Evolutionary conservation across 2,113 vertebrate species (phyloP), one percentile per base, ranked within the genome.

Genomic region (Panthera uncia): DNA sequence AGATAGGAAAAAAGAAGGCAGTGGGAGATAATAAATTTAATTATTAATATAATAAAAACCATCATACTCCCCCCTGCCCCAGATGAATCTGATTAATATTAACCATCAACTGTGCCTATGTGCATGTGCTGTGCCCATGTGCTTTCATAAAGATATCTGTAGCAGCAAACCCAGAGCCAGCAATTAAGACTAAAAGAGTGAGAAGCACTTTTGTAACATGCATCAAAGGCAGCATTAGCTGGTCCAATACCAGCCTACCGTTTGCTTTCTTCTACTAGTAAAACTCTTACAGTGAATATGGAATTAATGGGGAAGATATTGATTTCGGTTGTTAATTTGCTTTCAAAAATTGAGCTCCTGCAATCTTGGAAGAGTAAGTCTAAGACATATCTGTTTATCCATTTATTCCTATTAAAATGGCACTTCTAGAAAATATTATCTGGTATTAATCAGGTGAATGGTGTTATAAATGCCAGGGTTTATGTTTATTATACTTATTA

Each of bases 401-500:
- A 98, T 98, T 99, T 98, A 97, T 99, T 98, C 98, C 97, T 98
- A 95, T 98, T 96, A 98, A 98, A 98, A 97, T 98, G 97, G 91
- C 98, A 98, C 98, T 97, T 98, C 97, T 96, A 78, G 98, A 98
- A 98, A 98, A 98, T 97, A 98, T 98, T 98, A 97, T 97, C 91
- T 94, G 96, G n/a, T 98, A 98, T 98, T 99, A 98, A 98, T 98
- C 98, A 98, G 97, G 98, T 93, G 97, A 98, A 97, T 97, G 98
- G 96, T 97, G 97, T 98, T 98, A 96, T 98, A 98, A 99, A 98
- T 98, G 97, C 97, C 98, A 98, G 92, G 97, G 98, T 98, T 99
- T 98, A 99, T 99, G 98, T 98, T 98, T 99, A 98, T 98, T 99
- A 97, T 95, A 96, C 94, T 98, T 99, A 98, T 97, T 98, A 98